Percentiles rank a stretch among this genome's conserved stretches.
Evolutionary conservation across 2,113 vertebrate species (phyloP).

Genomic region (Pseudonaja textilis): DNA sequence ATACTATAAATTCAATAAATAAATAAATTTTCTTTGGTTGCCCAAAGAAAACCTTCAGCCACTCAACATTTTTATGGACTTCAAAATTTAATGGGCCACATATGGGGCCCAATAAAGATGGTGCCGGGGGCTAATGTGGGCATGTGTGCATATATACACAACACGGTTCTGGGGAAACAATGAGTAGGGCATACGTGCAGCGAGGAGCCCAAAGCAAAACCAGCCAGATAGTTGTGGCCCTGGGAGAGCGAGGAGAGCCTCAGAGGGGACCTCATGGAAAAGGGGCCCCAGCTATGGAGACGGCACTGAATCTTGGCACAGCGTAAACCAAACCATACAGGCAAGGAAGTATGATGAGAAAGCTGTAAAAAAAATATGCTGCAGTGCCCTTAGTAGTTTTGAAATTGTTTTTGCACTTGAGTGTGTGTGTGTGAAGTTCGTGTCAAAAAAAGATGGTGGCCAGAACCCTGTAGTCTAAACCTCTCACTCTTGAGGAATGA

Average conservation of each 20-base stretch:
- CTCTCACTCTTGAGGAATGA: not conserved
- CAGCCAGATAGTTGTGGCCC: not conserved
- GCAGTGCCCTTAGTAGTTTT: not conserved
- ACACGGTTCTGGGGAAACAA: not conserved
- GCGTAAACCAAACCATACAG: not conserved
- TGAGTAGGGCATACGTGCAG: not conserved
- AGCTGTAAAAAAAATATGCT: not conserved
- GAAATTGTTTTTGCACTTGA: not conserved
- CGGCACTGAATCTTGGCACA: not conserved
- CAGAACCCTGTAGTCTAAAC: not conserved
- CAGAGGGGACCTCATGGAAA: not conserved
- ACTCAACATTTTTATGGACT: not conserved
- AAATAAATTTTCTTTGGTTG: not conserved
- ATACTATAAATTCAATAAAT: no score
- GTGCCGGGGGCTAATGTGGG: not conserved
- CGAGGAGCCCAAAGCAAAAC: not conserved
- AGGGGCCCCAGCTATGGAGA: not conserved
- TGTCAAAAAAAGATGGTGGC: not conserved
- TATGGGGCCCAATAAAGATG: not conserved
- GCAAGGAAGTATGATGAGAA: not conserved
- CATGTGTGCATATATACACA: not conserved
- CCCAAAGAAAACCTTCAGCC: not conserved
- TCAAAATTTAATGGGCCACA: not conserved
- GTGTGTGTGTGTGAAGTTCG: not conserved
- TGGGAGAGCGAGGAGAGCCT: not conserved